Evolutionary conservation across 1,140 invertebrate genomes (phyloP), one percentile per base, ranked within the genome.

Genomic region (Brachionus rubens): DNA sequence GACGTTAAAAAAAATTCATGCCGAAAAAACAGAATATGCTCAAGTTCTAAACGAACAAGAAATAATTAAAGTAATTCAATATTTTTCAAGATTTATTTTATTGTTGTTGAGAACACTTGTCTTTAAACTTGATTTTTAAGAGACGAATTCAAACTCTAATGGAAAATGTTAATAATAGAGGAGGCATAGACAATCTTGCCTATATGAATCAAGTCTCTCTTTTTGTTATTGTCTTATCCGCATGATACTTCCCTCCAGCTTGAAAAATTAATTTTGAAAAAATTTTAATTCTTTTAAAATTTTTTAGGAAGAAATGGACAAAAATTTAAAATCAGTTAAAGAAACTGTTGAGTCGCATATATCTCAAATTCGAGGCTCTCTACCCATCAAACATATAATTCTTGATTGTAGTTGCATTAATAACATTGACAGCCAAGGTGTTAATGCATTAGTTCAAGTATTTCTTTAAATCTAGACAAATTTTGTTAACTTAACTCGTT

Each of bases 361-460:
- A 12, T 54, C 9, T 19, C 43, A n/a, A 26, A 16, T 77, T 62
- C 56, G 26, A 40, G 4, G 2, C 12, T 12, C 10, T 10, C 12
- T 24, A 5, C 46, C 54, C 16, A 24, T 78, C 19, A 78, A 78
- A 21, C 54, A 78, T 48, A 77, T 79, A 21, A 78, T 84, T 16
- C 65, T 84, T 26, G 82, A 84, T 77, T 83, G 80, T 76, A 79
- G 78, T 12, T 75, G 77, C 19, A 79, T 82, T 54, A 79, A 78
- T 40, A 82, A 82, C 62, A 79, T 84, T 5, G 83, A 84, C 77
- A 72, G 79, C 19, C 77, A 77, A 10, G 82, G 82, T 0, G 59
- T 83, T 0, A 80, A 79, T 30, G 79, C 79, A 28, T 65, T 84
- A 5, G 48, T 70, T 54, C 77, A 79, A 68, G 76, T 82, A 50